phyloP scores from a whole-genome alignment of 30 jellyfish, hydroid and myxozoan species.

The Nemopilema nomurai region DNA sequence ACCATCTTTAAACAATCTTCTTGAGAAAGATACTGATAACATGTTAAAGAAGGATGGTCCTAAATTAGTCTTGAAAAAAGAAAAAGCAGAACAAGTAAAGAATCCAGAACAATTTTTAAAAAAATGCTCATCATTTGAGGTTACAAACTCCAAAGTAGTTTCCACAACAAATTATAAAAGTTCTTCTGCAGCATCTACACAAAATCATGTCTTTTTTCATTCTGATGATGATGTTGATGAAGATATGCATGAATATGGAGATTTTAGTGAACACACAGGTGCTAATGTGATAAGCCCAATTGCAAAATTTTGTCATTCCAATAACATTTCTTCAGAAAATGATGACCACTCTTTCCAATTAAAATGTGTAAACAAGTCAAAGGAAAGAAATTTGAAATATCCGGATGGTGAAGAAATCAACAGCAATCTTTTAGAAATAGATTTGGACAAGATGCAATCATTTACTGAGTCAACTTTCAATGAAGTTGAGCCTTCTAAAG shows the following conservation, averaged over 20 bases:
- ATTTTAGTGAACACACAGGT: too few species aligned
- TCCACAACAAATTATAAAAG: neutral
- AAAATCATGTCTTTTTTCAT: conserved; percentile 40
- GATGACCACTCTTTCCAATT: too few species aligned
- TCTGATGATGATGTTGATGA: conserved; percentile 23
- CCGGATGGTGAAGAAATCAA: too few species aligned
- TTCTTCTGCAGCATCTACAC: neutral
- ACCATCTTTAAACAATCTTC: neutral
- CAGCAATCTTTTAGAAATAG: too few species aligned
- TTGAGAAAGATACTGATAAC: neutral
- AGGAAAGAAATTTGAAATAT: neutral
- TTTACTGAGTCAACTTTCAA: too few species aligned
- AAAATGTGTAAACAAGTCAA: too few species aligned
- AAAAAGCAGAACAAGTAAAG: neutral
- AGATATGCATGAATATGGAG: neutral
- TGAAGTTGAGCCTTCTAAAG: too few species aligned
- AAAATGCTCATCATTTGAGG: neutral
- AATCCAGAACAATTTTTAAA: neutral
- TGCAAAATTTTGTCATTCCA: too few species aligned
- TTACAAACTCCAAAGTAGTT: neutral
- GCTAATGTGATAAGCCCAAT: too few species aligned
- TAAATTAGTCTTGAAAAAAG: neutral
- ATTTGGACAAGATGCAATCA: too few species aligned
- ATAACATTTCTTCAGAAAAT: too few species aligned
- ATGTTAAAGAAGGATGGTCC: neutral